phyloP scores from a whole-genome alignment of 2,797 vertebrate species.

The Thamnophis elegans region DNA sequence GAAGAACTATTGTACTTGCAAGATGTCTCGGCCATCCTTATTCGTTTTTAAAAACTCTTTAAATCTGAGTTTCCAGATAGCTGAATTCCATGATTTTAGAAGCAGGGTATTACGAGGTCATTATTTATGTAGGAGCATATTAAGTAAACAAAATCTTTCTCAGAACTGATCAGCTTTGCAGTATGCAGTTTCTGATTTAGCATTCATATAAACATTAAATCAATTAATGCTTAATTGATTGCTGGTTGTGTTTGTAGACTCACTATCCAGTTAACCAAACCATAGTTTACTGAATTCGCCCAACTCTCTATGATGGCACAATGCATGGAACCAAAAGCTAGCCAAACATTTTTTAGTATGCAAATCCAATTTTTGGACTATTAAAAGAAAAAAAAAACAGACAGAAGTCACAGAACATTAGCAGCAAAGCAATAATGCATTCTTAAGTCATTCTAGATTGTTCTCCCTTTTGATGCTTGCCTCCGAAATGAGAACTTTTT shows the following conservation, averaged over 20 bases:
- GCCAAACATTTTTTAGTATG: neutral
- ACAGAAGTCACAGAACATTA: conserved; percentile 23
- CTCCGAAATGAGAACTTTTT: neutral
- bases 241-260: neutral
- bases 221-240: neutral
- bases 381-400: neutral
- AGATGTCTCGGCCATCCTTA: neutral
- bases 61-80: neutral
- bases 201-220: neutral
- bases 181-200: neutral
- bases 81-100: neutral
- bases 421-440: neutral
- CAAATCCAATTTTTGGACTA: neutral
- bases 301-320: neutral
- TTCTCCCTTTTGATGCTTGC: neutral
- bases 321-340: neutral
- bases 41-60: neutral
- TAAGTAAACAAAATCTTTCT: neutral
- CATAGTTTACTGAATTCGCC: neutral
- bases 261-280: neutral
- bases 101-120: neutral
- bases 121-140: neutral
- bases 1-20: neutral
- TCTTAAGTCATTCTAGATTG: neutral
- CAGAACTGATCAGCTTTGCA: neutral